Percentiles rank a stretch among this genome's conserved stretches.
Evolutionary conservation across 2,888 invertebrate species (phyloP).

Genomic region (Nomada fabriciana): DNA sequence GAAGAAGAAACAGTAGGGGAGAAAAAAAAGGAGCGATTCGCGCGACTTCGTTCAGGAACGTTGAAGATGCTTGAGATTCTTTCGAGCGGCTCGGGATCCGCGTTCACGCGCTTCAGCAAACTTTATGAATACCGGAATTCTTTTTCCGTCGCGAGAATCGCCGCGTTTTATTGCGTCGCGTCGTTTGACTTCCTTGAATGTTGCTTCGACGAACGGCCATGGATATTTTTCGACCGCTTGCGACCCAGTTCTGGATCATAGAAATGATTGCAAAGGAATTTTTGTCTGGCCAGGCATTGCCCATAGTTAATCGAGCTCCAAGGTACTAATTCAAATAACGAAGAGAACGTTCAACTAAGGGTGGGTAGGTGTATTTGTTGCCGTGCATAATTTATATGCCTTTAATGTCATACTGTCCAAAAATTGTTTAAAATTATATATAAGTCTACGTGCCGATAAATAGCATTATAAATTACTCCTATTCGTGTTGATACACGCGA

Average conservation of each 20-base stretch:
- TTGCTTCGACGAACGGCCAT: conserved; percentile 12
- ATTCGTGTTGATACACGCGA: too few species aligned
- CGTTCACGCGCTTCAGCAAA: conserved; percentile 60
- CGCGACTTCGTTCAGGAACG: conserved; percentile 26
- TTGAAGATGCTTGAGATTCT: conserved; percentile 59
- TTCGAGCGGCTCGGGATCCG: conserved; percentile 44
- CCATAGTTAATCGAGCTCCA: too few species aligned
- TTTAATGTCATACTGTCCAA: too few species aligned
- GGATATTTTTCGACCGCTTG: background rate
- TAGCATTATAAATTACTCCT: too few species aligned
- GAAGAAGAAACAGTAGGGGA: background rate
- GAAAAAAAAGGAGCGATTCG: conserved; percentile 5
- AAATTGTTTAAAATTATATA: too few species aligned
- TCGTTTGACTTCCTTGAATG: conserved; percentile 28
- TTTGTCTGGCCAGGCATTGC: too few species aligned
- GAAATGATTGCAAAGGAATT: too few species aligned
- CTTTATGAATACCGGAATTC: conserved; percentile 58
- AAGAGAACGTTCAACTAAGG: too few species aligned
- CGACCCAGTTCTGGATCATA: background rate
- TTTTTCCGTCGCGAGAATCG: conserved; percentile 40
- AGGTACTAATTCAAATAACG: too few species aligned
- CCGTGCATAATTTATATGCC: too few species aligned
- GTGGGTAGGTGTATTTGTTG: too few species aligned
- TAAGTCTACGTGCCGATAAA: too few species aligned
- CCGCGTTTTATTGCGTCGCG: conserved; percentile 26